Evolutionary conservation across 2,797 vertebrate species (phyloP), one percentile per base, ranked within the genome.

Genomic region (Tapirus indicus): DNA sequence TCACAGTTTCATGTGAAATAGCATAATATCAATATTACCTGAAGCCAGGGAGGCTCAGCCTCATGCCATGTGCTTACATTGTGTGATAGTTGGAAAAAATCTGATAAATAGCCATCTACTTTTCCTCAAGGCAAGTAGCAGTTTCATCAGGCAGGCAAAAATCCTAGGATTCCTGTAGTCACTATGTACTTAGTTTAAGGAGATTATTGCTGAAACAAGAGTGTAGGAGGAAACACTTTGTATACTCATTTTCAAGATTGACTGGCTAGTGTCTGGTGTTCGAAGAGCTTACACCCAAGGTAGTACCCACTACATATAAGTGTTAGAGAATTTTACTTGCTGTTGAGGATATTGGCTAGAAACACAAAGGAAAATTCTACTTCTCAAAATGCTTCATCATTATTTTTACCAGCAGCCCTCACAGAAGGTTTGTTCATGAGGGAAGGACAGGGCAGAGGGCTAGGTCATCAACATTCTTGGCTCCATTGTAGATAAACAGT

Each of bases 381-480:
- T 62, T 74, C 56, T 88, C 38, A 38, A 14, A 72, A 29, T 47
- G 47, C 44, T 69, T 47, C 25, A 0, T 93, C 21, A 52, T 54
- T 44, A 18, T 77, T 83, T 87, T 71, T 35, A 54, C 20, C 32
- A 44, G 91, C 44, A 94, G 16, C 52, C 38, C 35, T 69, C 86
- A 44, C 17, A 47, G 85, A 72, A 66, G 27, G 5, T 49, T 44
- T 77, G 54, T 82, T 95, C 13, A 1, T 52, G 47, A 41, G 29
- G 35, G 29, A 74, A 80, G 68, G 75, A 41, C 6, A 44, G 35
- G 52, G 20, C 20, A 49, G 35, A 66, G 47, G 32, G 4, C 83
- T 54, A 27, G 41, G n/a, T 80, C 52, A 44, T 60, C 66, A 74
- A 17, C 82, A 78, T 54, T 79, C 96, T 77, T 93, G 85, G 77